Evolutionary conservation across 1,140 invertebrate genomes (phyloP).

Genomic region (Monomorium pharaonis): DNA sequence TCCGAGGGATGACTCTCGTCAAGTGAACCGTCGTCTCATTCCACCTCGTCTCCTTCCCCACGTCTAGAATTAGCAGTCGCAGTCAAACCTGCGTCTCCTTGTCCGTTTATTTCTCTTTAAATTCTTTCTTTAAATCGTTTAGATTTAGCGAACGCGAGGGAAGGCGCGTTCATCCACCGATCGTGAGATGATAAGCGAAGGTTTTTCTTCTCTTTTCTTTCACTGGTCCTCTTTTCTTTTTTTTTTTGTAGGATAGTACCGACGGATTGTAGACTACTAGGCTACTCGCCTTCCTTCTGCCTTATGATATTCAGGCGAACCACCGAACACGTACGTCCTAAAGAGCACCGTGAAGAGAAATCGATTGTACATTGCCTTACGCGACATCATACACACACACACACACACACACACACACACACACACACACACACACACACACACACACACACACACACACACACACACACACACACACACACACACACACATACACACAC

Average conservation of each 20-base stretch:
- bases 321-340: slow-evolving; percentile 41
- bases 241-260: background rate
- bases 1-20: slow-evolving; percentile 11
- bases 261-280: slow-evolving; percentile 32
- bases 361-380: slow-evolving; percentile 50
- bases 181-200: slow-evolving; percentile 4
- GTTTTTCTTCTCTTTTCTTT: background rate
- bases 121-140: too few species aligned
- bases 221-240: background rate
- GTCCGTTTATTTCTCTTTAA: background rate
- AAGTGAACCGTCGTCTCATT: slow-evolving; percentile 34
- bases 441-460: too few species aligned
- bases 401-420: too few species aligned
- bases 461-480: too few species aligned
- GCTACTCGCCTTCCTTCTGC: slow-evolving; percentile 48
- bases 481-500: too few species aligned
- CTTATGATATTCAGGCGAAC: slow-evolving; percentile 50
- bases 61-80: background rate
- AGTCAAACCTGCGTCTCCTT: background rate
- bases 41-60: background rate
- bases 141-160: background rate
- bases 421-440: too few species aligned
- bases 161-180: background rate
- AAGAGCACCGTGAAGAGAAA: slow-evolving; percentile 36
- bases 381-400: background rate